These are phyloP conservation scores for Phalangium opilio DNA, from an alignment of 2,888 invertebrate species.

Conservation along the genomic window DNA sequence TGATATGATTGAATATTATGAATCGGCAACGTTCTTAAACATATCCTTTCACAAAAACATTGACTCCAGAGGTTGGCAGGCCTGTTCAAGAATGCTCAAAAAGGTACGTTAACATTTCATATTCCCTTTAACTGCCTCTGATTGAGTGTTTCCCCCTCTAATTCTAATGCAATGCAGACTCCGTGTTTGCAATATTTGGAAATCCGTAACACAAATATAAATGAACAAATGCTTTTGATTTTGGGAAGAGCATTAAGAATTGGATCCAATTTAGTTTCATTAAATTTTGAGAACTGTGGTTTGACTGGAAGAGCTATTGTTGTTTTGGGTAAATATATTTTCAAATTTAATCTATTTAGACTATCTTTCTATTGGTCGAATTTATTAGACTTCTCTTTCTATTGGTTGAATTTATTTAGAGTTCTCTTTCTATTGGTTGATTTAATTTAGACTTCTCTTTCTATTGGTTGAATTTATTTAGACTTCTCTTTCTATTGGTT, in stretches of 20 bases:
- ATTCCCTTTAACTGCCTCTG: background rate
- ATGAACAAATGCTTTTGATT: conserved; percentile 52
- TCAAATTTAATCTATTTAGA: no score
- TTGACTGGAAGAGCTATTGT: conserved; percentile 57
- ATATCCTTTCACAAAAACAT: conserved; percentile 60
- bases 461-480: no score
- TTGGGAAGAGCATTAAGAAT: conserved; percentile 54
- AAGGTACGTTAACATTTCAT: conserved; percentile 44
- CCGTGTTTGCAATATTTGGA: conserved; percentile 52
- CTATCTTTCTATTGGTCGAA: no score
- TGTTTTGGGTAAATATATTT: conserved; percentile 51
- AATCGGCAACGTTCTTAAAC: conserved; percentile 57
- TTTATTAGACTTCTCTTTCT: no score
- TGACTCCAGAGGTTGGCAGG: conserved; percentile 62
- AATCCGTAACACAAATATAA: conserved; percentile 45
- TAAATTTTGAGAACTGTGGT: conserved; percentile 60
- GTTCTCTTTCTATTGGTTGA: no score
- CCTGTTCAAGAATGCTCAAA: conserved; percentile 60
- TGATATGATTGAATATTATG: conserved; percentile 86
- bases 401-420: no score
- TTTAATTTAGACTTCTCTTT: no score
- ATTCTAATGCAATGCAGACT: conserved; percentile 37
- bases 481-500: no score
- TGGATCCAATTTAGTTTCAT: conserved; percentile 50
- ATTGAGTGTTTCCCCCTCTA: background rate